These are phyloP conservation scores for Rana temporaria DNA, from an alignment of 2,113 vertebrate species.

Conservation along the genomic window DNA sequence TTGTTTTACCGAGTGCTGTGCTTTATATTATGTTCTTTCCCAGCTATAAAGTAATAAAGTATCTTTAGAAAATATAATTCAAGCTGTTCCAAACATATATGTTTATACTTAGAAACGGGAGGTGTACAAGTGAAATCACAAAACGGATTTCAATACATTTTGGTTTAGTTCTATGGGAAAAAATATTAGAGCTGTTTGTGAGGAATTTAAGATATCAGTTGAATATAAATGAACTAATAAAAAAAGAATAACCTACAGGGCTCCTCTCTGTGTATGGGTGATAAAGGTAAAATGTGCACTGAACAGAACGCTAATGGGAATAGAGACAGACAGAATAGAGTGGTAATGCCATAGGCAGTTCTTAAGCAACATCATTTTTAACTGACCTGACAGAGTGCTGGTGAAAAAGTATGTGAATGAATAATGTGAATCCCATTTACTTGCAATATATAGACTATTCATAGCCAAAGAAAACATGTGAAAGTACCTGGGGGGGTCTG, in stretches of 20 bases:
- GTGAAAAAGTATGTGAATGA: constrained; percentile 24
- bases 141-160: background rate
- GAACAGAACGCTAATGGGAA: constrained; percentile 46
- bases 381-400: constrained; percentile 37
- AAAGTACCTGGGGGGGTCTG: constrained; percentile 25
- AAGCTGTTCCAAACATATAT: too few species aligned
- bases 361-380: constrained; percentile 47
- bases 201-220: constrained; percentile 24
- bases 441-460: constrained; percentile 28
- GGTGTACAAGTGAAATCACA: background rate
- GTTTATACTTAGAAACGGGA: too few species aligned
- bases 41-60: too few species aligned
- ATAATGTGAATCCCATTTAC: constrained; percentile 37
- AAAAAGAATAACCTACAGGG: constrained; percentile 44
- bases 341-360: constrained; percentile 40
- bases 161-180: background rate
- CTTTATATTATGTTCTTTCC: too few species aligned
- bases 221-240: constrained; percentile 45
- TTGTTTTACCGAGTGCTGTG: too few species aligned
- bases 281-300: constrained; percentile 47
- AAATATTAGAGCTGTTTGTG: constrained; percentile 2
- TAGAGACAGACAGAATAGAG: constrained; percentile 34
- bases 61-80: too few species aligned
- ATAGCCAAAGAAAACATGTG: background rate
- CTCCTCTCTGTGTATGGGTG: constrained; percentile 40